A percentile compares a stretch with the other conserved stretches of the same genome.
Conservation (phyloP, 2,113 vertebrate genomes). For the Lanius collurio region DNA sequence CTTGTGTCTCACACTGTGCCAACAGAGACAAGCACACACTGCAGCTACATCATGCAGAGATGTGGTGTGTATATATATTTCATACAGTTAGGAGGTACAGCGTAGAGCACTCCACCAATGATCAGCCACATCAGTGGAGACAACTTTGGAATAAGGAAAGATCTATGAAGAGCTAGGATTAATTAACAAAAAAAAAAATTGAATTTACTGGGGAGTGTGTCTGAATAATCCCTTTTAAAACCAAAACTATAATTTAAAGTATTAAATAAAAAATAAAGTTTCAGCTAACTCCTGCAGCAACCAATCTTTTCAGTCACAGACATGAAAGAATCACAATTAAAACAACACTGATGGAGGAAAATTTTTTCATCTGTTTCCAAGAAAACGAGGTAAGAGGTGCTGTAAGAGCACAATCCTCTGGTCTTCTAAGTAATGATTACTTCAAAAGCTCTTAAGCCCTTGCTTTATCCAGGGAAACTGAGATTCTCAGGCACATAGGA, state of each 20-base stretch:
- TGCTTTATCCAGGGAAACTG: neutral
- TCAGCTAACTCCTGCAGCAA: neutral
- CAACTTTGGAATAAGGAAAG: neutral
- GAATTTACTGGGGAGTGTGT: neutral
- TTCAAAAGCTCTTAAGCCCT: conserved; percentile 24
- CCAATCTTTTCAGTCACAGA: neutral
- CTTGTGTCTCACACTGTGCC: neutral
- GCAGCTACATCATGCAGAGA: neutral
- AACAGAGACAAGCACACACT: neutral
- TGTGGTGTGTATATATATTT: fast-evolving
- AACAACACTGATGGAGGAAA: neutral
- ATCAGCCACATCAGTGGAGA: neutral
- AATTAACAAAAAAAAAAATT: fast-evolving
- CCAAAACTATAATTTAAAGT: neutral
- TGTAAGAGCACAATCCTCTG: neutral
- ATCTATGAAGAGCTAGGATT: neutral
- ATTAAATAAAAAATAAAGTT: neutral
- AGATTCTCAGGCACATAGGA: neutral
- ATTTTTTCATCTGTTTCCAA: neutral
- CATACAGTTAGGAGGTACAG: neutral
- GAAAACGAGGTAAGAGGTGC: neutral
- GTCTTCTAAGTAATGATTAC: neutral
- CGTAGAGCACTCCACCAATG: neutral
- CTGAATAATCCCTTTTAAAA: neutral
- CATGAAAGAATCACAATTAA: neutral